A percentile compares a stretch with the other conserved stretches of the same genome.
These are phyloP conservation scores for Aplocera efformata DNA, from an alignment of 2,888 invertebrate genomes.

Conservation along the genomic window DNA sequence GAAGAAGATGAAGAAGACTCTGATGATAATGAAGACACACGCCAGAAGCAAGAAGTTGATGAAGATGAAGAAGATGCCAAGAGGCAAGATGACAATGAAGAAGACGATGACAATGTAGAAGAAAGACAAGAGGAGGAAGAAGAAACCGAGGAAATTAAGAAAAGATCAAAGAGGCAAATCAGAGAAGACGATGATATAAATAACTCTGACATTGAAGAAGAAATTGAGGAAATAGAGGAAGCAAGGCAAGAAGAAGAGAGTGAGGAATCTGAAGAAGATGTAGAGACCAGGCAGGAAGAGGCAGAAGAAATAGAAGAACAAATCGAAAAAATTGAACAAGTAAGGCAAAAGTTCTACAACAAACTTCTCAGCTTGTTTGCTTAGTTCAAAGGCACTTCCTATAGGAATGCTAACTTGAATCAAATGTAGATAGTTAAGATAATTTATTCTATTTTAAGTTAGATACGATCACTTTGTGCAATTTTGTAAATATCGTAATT, in stretches of 20 bases:
- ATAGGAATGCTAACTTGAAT: slow-evolving; percentile 48
- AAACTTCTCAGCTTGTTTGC: slow-evolving; percentile 44
- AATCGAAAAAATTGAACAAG: slow-evolving; percentile 25
- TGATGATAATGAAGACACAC: neutral
- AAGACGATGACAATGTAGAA: slow-evolving; percentile 3
- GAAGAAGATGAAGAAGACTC: slow-evolving; percentile 17
- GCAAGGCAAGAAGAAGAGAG: slow-evolving; percentile 1
- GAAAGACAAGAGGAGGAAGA: slow-evolving; percentile 6
- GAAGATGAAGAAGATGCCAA: slow-evolving; percentile 18
- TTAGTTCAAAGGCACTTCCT: slow-evolving; percentile 48
- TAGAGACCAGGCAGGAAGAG: slow-evolving; percentile 20
- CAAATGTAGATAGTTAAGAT: slow-evolving; percentile 25
- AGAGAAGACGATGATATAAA: slow-evolving; percentile 10
- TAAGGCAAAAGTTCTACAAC: slow-evolving; percentile 40
- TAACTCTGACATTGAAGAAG: slow-evolving; percentile 3
- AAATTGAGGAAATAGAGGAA: slow-evolving; percentile 9
- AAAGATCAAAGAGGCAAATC: slow-evolving; percentile 11
- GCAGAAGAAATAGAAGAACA: slow-evolving; percentile 21
- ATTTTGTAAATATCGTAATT: slow-evolving; percentile 68
- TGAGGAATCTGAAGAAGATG: slow-evolving; percentile 11
- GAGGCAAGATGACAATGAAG: slow-evolving; percentile 11
- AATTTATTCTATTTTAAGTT: slow-evolving; percentile 39
- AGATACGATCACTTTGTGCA: slow-evolving; percentile 69
- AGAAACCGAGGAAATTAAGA: neutral
- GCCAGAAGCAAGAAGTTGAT: slow-evolving; percentile 4